Evolutionary conservation across 1,140 invertebrate species (phyloP).

Genomic region (Asobara japonica): DNA sequence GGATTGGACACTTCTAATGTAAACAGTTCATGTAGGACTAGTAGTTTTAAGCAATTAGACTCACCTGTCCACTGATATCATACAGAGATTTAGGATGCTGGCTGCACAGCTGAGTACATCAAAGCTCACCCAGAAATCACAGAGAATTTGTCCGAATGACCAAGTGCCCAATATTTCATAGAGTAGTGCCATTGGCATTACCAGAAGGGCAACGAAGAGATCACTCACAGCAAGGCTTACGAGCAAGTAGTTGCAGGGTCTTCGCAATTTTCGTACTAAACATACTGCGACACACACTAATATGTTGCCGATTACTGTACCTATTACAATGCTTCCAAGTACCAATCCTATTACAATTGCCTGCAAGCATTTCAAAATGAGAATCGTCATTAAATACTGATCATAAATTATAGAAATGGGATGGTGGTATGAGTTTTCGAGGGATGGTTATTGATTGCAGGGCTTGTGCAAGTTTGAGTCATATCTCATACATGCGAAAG

Average conservation of each 20-base stretch:
- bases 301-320: conserved; percentile 88
- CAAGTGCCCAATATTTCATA: conserved; percentile 84
- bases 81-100: conserved; percentile 91
- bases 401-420: neutral
- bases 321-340: conserved; percentile 79
- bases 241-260: conserved; percentile 87
- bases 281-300: conserved; percentile 90
- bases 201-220: conserved; percentile 83
- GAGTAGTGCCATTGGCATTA: conserved; percentile 87
- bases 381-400: no score
- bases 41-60: no score
- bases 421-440: neutral
- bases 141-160: conserved; percentile 85
- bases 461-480: no score
- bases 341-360: conserved; percentile 77
- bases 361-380: conserved; percentile 55
- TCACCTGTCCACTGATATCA: conserved; percentile 85
- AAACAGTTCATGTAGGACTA: no score
- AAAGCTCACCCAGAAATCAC: conserved; percentile 87
- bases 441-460: no score
- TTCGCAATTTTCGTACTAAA: conserved; percentile 84
- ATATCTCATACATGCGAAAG: no score
- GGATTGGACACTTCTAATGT: no score
- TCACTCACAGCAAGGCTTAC: conserved; percentile 90
- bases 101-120: conserved; percentile 87